Base-by-base conservation (phyloP, 2,888 invertebrate genomes). In the Cacoxenus indagator region DNA sequence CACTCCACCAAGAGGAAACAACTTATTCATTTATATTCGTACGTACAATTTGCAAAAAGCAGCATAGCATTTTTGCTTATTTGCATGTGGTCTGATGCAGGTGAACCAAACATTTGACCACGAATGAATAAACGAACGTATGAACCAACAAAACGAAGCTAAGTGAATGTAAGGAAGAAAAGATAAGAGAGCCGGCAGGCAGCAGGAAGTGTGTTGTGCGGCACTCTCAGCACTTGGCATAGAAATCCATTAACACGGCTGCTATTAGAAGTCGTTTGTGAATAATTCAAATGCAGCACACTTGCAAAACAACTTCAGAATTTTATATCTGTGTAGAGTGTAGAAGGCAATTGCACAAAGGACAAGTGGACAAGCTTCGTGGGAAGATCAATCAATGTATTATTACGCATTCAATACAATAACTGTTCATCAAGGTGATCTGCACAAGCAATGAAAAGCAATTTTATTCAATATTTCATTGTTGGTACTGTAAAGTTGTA, bases 231-330 rank as follows among this genome's bases (percentile, higher is more conserved):
- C 83, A 83, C 82, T 80, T 80, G 82, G 80, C 80, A 27, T 48
- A 83, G 82, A 83, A 79, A 81, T 76, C 80, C 83, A 81, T 80
- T 83, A 83, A 74, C 82, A 83, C 75, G 75, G n/a, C 68, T 51
- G 71, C 71, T 73, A 73, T 71, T 29, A 37, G 29, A 11, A 31
- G 43, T 45, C 31, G 31, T 66, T n/a, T 54, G 24, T 54, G 24
- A 54, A 54, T 54, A 54, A 64, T 51, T 81, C 77, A 79, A 76
- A 74, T 82, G 81, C 79, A 62, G 69, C 64, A 67, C 77, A 68
- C 62, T 43, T 70, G 48, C 14, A 4, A 11, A 11, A 2, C 8
- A 37, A 37, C 14, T 2, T 11, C 37, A 11, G 5, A 37, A 37
- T 11, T 37, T 14, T 11, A 37, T 11, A 8, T 37, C 14, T 4